Evolutionary conservation across 2,113 vertebrate species (phyloP), one percentile per base, ranked within the genome.

Genomic region (Pluvianellus socialis): DNA sequence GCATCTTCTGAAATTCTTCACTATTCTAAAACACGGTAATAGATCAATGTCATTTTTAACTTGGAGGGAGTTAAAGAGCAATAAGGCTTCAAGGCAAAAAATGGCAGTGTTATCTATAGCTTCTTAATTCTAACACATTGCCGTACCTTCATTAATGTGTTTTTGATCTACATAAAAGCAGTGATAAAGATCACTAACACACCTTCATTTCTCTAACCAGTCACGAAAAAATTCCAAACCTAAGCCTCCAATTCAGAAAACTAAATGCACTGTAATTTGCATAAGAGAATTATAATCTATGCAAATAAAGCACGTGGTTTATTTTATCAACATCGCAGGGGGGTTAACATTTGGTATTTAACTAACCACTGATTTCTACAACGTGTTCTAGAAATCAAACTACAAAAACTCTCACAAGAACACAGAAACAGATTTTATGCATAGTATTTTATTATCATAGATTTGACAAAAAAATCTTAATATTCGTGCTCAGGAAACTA

Each of bases 361-460:
- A 72, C 11, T 40, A 70, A n/a, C 12, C 30, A 18, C 38, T 83
- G 42, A 88, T 93, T 94, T 93, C 81, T 89, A 84, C 55, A 95
- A 93, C 12, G n/a, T 80, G 53, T 95, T 86, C 93, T 92, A 94
- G 89, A 91, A 92, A 90, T 94, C 32, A 68, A 95, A 90, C 92
- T 96, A 96, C 73, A 91, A 83, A 45, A 47, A 33, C 92, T 94
- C 95, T 86, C 49, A 23, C 86, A 94, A 53, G 58, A 85, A 77
- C 93, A 79, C 88, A 50, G 91, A 97, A 97, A 97, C 67, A 96
- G 85, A 90, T 88, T 97, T 97, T 91, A 92, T 65, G 55, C 74
- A 80, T 92, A 92, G 27, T 58, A 68, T 96, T 97, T 96, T 96
- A 97, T 93, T 92, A 88, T 28, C 82, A 40, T 59, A 79, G 49